Evolutionary conservation across 2,113 vertebrate species (phyloP).

Genomic region (Glaucidium brasilianum): DNA sequence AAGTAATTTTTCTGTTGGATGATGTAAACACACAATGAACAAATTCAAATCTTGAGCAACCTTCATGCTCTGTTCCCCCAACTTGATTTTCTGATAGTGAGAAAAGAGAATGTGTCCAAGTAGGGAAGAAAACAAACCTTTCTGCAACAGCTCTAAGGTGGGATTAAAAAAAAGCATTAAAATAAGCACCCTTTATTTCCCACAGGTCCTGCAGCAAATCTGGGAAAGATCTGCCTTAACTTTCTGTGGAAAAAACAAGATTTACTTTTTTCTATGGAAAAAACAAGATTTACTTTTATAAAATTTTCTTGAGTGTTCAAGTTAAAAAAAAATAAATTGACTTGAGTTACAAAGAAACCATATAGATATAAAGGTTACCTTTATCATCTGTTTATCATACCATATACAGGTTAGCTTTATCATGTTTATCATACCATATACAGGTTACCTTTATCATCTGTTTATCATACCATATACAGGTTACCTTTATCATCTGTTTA

Average conservation of each 20-base stretch:
- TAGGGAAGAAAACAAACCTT: neutral
- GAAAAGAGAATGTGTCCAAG: neutral
- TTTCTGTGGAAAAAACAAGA: neutral
- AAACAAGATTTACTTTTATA: neutral
- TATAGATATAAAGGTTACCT: neutral
- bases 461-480: neutral
- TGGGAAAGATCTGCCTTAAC: neutral
- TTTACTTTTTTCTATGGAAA: neutral
- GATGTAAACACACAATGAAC: neutral
- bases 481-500: neutral
- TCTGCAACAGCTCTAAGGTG: neutral
- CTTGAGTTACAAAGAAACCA: neutral
- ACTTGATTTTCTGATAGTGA: neutral
- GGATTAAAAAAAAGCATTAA: neutral
- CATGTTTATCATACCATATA: no score
- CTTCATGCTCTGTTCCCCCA: neutral
- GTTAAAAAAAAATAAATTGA: neutral
- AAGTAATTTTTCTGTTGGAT: neutral
- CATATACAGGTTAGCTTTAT: neutral
- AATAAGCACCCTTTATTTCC: constrained; percentile 15
- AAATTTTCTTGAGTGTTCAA: neutral
- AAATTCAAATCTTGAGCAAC: neutral
- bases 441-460: neutral
- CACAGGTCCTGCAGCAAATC: neutral
- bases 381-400: neutral